Percentiles rank a stretch among this genome's conserved stretches.
phyloP scores from a whole-genome alignment of 2,113 vertebrate genomes.

The Phalacrocorax carbo region DNA sequence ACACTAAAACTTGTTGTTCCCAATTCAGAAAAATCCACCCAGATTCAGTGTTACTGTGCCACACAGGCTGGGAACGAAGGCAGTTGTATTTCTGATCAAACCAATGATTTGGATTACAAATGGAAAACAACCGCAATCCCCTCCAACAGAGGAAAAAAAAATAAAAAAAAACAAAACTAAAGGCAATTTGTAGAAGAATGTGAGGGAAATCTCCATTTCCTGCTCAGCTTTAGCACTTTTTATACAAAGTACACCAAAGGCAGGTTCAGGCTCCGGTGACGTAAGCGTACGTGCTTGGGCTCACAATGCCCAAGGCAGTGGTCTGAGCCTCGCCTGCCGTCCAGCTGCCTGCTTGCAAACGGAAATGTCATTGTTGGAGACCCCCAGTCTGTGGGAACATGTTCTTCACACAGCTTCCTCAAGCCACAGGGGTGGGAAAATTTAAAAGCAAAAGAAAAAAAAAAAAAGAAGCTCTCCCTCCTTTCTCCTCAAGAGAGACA shows the following conservation, averaged over 20 bases:
- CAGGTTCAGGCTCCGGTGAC: background rate
- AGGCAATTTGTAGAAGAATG: conserved; percentile 40
- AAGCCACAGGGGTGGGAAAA: conserved; percentile 21
- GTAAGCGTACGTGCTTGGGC: conserved; percentile 54
- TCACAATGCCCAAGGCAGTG: conserved; percentile 23
- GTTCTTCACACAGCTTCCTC: conserved; percentile 46
- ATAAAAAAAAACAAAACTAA: background rate
- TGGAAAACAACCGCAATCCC: background rate
- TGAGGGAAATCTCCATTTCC: conserved; percentile 62
- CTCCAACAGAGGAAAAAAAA: background rate
- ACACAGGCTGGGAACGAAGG: background rate
- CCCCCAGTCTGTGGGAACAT: conserved; percentile 50
- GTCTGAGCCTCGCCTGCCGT: background rate
- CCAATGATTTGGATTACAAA: background rate
- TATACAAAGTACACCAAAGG: background rate
- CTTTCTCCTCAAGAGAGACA: conserved; percentile 16
- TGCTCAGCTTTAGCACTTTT: background rate
- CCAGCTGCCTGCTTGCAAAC: background rate
- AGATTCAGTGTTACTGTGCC: background rate
- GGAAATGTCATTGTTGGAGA: conserved; percentile 47
- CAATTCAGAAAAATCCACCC: background rate
- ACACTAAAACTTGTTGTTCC: background rate
- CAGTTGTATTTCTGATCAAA: background rate
- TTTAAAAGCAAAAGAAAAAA: background rate
- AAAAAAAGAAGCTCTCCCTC: background rate